These are phyloP conservation scores for Chroicocephalus ridibundus DNA, from an alignment of 2,113 vertebrate genomes.

Conservation along the genomic window DNA sequence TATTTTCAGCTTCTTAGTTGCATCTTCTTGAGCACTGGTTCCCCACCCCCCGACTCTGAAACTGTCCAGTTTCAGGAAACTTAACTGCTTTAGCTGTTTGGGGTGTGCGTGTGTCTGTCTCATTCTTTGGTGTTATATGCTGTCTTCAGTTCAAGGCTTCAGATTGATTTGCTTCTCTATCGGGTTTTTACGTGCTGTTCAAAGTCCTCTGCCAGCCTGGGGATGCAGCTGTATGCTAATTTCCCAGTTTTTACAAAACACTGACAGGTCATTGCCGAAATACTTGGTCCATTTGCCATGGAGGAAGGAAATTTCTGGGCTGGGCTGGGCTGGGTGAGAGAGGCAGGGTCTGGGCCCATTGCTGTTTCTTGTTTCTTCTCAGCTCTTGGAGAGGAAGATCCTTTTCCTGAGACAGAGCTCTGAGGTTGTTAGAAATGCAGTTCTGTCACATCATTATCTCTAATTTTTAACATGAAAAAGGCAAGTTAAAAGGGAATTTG, in stretches of 20 bases:
- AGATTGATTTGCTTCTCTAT: background rate
- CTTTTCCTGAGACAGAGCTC: background rate
- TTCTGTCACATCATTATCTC: background rate
- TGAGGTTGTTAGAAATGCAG: background rate
- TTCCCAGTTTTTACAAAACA: background rate
- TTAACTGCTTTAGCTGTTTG: background rate
- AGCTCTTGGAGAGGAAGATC: background rate
- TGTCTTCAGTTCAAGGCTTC: background rate
- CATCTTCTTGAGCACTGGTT: background rate
- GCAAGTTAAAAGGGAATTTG: slow-evolving; percentile 22
- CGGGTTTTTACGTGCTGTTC: background rate
- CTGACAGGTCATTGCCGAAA: background rate
- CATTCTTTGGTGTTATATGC: background rate
- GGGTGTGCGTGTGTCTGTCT: background rate
- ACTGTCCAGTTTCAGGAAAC: background rate
- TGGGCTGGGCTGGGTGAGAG: background rate
- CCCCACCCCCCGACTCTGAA: background rate
- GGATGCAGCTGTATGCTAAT: slow-evolving; percentile 60
- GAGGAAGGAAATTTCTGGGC: background rate
- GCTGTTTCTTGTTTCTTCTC: background rate
- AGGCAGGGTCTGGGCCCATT: background rate
- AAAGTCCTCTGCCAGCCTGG: background rate
- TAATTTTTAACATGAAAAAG: slow-evolving; percentile 30
- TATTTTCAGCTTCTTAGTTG: background rate
- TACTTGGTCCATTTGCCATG: background rate